Evolutionary conservation across 2,888 invertebrate genomes (phyloP).

Genomic region (Ochropacha duplaris): DNA sequence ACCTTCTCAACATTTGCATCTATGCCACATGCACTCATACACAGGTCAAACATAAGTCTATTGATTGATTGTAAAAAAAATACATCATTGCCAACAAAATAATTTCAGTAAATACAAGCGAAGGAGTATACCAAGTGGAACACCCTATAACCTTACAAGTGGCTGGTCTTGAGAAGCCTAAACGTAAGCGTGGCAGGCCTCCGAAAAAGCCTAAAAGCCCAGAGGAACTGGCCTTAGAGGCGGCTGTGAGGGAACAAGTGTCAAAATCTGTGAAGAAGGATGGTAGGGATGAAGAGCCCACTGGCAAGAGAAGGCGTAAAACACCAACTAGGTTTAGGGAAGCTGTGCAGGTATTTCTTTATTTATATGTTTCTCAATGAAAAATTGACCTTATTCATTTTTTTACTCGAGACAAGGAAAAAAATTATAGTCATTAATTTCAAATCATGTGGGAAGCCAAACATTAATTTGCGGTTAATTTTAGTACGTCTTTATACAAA

Average conservation of each 20-base stretch:
- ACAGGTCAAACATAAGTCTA: no score
- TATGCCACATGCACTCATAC: no score
- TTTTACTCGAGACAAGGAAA: no score
- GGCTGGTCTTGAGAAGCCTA: conserved; percentile 85
- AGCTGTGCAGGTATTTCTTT: conserved; percentile 79
- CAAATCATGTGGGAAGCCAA: no score
- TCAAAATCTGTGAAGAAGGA: conserved; percentile 32
- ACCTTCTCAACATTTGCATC: no score
- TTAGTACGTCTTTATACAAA: no score
- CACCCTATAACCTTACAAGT: conserved; percentile 85
- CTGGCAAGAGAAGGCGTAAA: conserved; percentile 85
- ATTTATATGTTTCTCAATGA: neutral
- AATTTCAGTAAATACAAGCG: conserved; percentile 83
- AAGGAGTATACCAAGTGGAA: conserved; percentile 85
- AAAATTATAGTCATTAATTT: no score
- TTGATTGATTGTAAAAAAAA: no score
- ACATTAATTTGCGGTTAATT: no score
- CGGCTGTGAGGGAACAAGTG: conserved; percentile 39
- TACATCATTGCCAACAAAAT: no score
- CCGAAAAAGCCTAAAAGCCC: conserved; percentile 80
- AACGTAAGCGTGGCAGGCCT: conserved; percentile 87
- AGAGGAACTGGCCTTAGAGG: conserved; percentile 57
- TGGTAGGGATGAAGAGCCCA: conserved; percentile 67
- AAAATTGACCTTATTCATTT: neutral
- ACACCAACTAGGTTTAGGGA: conserved; percentile 84